Conservation (phyloP, 2,888 invertebrate genomes). For the Eupithecia tripunctaria region DNA sequence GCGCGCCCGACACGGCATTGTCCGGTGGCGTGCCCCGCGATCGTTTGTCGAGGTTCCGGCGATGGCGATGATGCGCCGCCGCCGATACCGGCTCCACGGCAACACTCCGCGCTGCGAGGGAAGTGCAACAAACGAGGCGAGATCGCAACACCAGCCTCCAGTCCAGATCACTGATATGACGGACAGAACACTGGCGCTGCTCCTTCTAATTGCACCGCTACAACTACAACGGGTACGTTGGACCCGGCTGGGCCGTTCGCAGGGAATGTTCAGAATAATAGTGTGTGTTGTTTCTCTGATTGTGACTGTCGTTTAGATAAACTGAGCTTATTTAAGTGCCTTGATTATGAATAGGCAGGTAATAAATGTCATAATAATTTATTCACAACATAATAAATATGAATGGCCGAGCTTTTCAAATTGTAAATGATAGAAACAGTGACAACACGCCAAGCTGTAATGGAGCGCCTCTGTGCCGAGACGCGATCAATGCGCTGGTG, state of each 20-base stretch:
- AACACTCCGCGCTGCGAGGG: background rate
- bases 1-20: slow-evolving; percentile 30
- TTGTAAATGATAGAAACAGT: slow-evolving; percentile 6
- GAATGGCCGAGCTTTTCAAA: background rate
- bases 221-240: background rate
- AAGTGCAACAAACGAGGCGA: slow-evolving; percentile 38
- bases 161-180: slow-evolving; percentile 29
- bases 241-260: background rate
- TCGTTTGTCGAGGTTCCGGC: slow-evolving; percentile 55
- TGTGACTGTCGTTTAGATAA: background rate
- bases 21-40: slow-evolving; percentile 55
- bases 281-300: background rate
- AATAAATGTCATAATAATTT: slow-evolving; percentile 9
- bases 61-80: slow-evolving; percentile 30
- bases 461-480: background rate
- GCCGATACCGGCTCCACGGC: background rate
- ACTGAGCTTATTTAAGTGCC: background rate
- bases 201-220: slow-evolving; percentile 3
- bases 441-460: background rate
- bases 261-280: background rate
- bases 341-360: background rate
- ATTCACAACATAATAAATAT: background rate
- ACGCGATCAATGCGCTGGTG: slow-evolving; percentile 4
- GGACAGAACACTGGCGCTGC: slow-evolving; percentile 10
- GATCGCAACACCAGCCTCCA: slow-evolving; percentile 28